Conservation (phyloP, 2,888 invertebrate genomes). For the Epinotia bilunana region DNA sequence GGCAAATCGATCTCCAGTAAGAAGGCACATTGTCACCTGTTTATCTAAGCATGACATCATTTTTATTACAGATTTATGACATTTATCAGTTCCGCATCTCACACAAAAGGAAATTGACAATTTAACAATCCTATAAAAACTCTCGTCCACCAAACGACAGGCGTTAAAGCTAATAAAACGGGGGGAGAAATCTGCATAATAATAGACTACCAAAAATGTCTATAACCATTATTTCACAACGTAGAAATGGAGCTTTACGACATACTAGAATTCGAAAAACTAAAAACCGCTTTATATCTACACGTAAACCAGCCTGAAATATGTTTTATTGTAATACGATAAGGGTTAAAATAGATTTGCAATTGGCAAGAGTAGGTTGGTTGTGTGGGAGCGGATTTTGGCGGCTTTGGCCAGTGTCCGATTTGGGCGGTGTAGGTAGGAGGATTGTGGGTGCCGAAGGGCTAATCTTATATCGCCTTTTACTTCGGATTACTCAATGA, state of each 20-base stretch:
- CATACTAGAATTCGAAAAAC: conserved; percentile 30
- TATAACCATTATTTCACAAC: conserved; percentile 47
- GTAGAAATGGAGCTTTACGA: conserved; percentile 51
- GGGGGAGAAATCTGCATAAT: conserved; percentile 49
- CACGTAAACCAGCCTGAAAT: neutral
- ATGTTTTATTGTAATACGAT: conserved; percentile 17
- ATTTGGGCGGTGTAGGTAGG: conserved; percentile 65
- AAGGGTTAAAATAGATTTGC: conserved; percentile 15
- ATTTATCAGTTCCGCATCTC: conserved; percentile 28
- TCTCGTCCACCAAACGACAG: conserved; percentile 15
- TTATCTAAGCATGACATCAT: conserved; percentile 35
- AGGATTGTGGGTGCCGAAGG: conserved; percentile 55
- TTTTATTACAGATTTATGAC: conserved; percentile 26
- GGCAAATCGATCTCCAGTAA: neutral
- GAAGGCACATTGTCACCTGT: neutral
- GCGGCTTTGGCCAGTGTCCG: conserved; percentile 73
- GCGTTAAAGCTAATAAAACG: conserved; percentile 44
- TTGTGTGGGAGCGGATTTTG: conserved; percentile 72
- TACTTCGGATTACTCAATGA: conserved; percentile 55
- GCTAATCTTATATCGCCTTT: conserved; percentile 53
- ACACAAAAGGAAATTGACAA: conserved; percentile 37
- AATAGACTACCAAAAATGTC: conserved; percentile 49
- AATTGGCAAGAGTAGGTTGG: conserved; percentile 3
- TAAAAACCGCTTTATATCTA: conserved; percentile 20
- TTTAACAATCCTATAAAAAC: conserved; percentile 28